phyloP scores from a whole-genome alignment of 1,140 invertebrate genomes.

The Lysiphlebus fabarum region DNA sequence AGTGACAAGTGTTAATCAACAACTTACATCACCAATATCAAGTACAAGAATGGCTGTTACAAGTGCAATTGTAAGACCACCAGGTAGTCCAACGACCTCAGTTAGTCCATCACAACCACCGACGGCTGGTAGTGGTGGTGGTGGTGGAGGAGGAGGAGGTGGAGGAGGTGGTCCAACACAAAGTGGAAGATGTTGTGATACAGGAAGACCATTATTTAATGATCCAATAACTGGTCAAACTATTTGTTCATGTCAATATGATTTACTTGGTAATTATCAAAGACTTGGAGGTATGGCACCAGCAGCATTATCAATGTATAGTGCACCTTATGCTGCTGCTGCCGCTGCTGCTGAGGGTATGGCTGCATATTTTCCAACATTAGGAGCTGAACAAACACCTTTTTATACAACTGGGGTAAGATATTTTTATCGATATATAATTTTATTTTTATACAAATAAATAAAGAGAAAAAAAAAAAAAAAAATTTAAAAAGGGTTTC shows the following conservation, averaged over 20 bases:
- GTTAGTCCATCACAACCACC: constrained; percentile 55
- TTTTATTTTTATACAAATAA: too few species aligned
- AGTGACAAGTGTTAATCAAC: constrained; percentile 46
- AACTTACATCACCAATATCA: constrained; percentile 47
- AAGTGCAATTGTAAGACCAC: constrained; percentile 46
- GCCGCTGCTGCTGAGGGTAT: constrained; percentile 70
- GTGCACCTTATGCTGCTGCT: constrained; percentile 70
- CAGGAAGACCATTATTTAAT: constrained; percentile 84
- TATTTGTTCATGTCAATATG: constrained; percentile 89
- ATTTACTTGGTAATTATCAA: constrained; percentile 71
- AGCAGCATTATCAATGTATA: constrained; percentile 72
- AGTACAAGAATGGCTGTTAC: constrained; percentile 55
- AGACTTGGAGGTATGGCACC: constrained; percentile 68
- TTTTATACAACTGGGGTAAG: constrained; percentile 80
- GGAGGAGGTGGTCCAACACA: constrained; percentile 37
- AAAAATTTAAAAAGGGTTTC: too few species aligned
- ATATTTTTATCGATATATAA: constrained; percentile 32
- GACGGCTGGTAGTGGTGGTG: constrained; percentile 62
- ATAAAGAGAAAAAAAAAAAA: too few species aligned
- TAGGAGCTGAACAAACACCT: constrained; percentile 75
- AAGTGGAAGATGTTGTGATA: constrained; percentile 80
- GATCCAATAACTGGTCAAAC: constrained; percentile 89
- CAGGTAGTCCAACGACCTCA: constrained; percentile 49
- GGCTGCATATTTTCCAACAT: constrained; percentile 76
- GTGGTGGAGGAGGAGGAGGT: constrained; percentile 62